phyloP scores from a whole-genome alignment of 2,113 vertebrate genomes.

The Poecile atricapillus region DNA sequence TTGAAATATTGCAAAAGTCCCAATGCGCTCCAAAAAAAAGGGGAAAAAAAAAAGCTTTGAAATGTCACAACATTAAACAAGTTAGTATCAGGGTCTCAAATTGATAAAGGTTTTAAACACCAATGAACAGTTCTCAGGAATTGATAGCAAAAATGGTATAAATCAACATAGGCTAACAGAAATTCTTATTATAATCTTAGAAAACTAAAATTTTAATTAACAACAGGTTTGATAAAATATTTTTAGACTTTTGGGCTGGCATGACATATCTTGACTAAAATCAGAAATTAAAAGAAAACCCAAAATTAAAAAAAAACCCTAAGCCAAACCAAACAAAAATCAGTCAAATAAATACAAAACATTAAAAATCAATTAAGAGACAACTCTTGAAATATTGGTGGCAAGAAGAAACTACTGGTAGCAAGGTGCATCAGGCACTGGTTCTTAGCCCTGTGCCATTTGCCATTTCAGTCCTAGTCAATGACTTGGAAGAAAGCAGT shows the following conservation, averaged over 20 bases:
- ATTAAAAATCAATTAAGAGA: background rate
- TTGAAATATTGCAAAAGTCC: background rate
- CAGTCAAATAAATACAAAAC: background rate
- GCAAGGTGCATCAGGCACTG: background rate
- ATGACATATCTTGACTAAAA: background rate
- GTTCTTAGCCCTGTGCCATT: background rate
- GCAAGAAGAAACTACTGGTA: background rate
- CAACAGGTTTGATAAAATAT: background rate
- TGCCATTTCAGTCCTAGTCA: background rate
- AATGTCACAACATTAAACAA: background rate
- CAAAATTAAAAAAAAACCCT: accelerated
- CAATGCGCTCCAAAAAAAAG: background rate
- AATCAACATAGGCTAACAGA: background rate
- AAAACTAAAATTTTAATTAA: background rate
- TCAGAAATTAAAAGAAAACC: background rate
- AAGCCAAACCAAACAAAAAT: background rate
- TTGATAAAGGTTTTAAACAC: background rate
- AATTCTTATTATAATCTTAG: background rate
- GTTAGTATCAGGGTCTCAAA: background rate
- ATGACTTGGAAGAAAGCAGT: background rate
- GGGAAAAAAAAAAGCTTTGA: background rate
- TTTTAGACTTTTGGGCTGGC: background rate
- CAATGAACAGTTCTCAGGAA: background rate
- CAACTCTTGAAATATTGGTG: background rate
- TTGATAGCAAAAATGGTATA: background rate